Evolutionary conservation across 2,113 vertebrate genomes (phyloP).

Genomic region (Scolopax mira): DNA sequence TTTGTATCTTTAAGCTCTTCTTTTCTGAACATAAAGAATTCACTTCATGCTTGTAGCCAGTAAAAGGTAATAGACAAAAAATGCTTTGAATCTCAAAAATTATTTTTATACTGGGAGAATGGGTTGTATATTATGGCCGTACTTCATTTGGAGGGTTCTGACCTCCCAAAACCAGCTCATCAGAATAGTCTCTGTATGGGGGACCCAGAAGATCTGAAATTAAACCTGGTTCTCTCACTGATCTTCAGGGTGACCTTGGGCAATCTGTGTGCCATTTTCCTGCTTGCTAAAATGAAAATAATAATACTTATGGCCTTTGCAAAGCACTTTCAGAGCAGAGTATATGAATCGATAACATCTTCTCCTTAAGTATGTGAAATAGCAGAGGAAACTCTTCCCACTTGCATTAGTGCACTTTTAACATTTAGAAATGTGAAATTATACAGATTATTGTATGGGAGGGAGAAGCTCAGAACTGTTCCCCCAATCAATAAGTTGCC

Average conservation of each 20-base stretch:
- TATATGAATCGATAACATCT: background rate
- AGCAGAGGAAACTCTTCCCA: slow-evolving; percentile 38
- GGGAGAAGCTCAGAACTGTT: background rate
- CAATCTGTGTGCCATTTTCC: slow-evolving; percentile 9
- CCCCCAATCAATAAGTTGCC: slow-evolving; percentile 19
- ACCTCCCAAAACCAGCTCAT: slow-evolving; percentile 15
- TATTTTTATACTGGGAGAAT: background rate
- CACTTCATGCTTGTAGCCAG: background rate
- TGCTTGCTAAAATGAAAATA: slow-evolving; percentile 49
- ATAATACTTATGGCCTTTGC: background rate
- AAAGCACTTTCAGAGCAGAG: slow-evolving; percentile 31
- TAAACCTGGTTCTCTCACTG: slow-evolving; percentile 8
- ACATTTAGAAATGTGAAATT: slow-evolving; percentile 46
- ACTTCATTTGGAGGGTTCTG: background rate
- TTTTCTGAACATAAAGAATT: background rate
- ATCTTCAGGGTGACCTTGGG: slow-evolving; percentile 12
- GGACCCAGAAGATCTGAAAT: background rate
- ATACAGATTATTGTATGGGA: slow-evolving; percentile 31
- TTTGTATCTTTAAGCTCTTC: background rate
- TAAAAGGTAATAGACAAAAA: background rate
- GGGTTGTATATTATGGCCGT: background rate
- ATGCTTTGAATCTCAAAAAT: background rate
- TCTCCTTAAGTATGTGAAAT: slow-evolving; percentile 44
- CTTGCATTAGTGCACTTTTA: slow-evolving; percentile 32
- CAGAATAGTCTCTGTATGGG: background rate